Percentiles rank a stretch among this genome's conserved stretches.
These are phyloP conservation scores for Protosalanx chinensis DNA, from an alignment of 2,797 vertebrate genomes.

Conservation along the genomic window DNA sequence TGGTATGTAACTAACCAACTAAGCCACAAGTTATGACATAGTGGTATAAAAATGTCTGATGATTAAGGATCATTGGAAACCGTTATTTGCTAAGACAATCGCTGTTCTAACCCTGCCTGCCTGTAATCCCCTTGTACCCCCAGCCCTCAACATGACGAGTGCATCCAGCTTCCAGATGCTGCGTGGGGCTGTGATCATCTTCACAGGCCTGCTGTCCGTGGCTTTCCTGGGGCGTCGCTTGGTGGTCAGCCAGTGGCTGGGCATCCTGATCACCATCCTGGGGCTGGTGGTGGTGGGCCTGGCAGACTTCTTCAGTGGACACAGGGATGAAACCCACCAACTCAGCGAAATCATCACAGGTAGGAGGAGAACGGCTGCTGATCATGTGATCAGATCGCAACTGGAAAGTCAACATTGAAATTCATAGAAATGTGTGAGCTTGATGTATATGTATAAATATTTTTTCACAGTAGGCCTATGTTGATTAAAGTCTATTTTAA, in stretches of 20 bases:
- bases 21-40: background rate
- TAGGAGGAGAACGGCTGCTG: constrained; percentile 36
- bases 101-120: background rate
- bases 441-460: too few relatives aligned
- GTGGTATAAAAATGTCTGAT: background rate
- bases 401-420: too few relatives aligned
- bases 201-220: constrained; percentile 90
- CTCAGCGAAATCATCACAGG: constrained; percentile 89
- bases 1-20: constrained; percentile 68
- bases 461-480: too few relatives aligned
- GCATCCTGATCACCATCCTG: constrained; percentile 83
- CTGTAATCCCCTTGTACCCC: background rate
- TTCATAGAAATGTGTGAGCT: too few relatives aligned
- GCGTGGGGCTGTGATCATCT: constrained; percentile 88
- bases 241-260: constrained; percentile 81
- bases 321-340: constrained; percentile 60
- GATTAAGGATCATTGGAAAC: background rate
- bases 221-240: constrained; percentile 85
- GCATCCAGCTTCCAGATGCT: constrained; percentile 98
- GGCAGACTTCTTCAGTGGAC: constrained; percentile 77
- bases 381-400: background rate
- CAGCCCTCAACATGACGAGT: constrained; percentile 93
- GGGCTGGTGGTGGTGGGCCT: constrained; percentile 89
- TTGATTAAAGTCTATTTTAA: too few relatives aligned
- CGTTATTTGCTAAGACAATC: background rate